Conservation (phyloP, 1,140 invertebrate species). For the Drosophila watanabei region DNA sequence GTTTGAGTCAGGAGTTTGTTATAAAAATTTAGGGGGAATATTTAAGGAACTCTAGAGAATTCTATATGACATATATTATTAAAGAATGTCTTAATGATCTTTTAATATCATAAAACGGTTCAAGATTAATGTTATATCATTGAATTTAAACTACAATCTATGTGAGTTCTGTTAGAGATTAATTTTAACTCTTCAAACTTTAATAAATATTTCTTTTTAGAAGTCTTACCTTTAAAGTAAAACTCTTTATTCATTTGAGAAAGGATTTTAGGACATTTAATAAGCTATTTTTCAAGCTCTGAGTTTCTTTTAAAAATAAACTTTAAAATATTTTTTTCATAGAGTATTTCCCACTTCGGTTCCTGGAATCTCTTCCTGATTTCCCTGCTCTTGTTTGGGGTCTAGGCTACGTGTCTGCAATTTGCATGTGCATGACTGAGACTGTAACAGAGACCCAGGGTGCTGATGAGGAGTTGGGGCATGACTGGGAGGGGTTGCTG, state of each 20-base stretch:
- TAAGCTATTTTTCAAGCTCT: no score
- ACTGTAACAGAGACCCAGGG: conserved; percentile 45
- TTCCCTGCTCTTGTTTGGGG: conserved; percentile 28
- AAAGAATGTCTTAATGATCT: background rate
- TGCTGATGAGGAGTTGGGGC: conserved; percentile 11
- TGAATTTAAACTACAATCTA: background rate
- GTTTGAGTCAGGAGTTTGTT: accelerated
- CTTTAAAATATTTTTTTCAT: background rate
- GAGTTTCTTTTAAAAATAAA: background rate
- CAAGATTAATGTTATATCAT: background rate
- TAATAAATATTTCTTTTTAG: background rate
- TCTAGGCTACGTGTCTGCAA: conserved; percentile 77
- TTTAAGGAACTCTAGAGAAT: background rate
- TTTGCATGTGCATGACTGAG: conserved; percentile 76
- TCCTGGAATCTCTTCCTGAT: background rate
- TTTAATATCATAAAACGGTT: background rate
- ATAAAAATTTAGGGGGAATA: no score
- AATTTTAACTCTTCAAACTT: background rate
- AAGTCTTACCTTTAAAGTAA: background rate
- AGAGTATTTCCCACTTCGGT: conserved; percentile 13
- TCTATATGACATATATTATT: background rate
- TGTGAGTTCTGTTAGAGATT: background rate
- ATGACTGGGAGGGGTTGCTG: background rate
- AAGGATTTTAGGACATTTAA: background rate
- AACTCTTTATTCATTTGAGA: accelerated